A percentile compares a stretch with the other conserved stretches of the same genome.
Conservation (phyloP, 2,113 vertebrate genomes). For the Oreochromis aureus region DNA sequence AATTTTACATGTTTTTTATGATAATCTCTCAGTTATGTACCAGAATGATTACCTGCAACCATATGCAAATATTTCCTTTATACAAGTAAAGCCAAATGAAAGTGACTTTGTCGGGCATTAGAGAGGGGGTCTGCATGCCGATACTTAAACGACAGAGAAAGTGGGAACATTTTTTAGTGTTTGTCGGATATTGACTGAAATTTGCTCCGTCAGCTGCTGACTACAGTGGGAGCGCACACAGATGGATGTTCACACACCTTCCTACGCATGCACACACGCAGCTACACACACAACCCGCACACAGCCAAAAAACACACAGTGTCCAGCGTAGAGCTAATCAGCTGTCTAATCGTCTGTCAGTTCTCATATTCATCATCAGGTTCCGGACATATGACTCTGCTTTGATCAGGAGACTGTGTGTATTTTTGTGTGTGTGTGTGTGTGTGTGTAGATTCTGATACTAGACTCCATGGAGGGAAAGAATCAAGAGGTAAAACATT, state of each 20-base stretch:
- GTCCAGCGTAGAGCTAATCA: conserved; percentile 41
- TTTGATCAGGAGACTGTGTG: conserved; percentile 34
- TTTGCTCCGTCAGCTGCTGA: conserved; percentile 24
- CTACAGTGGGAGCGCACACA: conserved; percentile 8
- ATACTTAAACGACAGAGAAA: background rate
- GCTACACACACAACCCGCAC: background rate
- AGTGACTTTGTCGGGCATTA: background rate
- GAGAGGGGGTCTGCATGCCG: background rate
- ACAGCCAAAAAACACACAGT: background rate
- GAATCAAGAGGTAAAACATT: background rate
- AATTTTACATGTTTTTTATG: background rate
- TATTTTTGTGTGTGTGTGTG: background rate
- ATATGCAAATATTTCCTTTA: background rate
- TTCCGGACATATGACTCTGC: conserved; percentile 25
- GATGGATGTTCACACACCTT: conserved; percentile 21
- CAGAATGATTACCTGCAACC: background rate
- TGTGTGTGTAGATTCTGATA: background rate
- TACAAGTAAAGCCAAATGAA: background rate
- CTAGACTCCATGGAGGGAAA: background rate
- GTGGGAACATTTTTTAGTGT: background rate
- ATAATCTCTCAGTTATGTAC: background rate
- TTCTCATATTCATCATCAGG: conserved; percentile 31
- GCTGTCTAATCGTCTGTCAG: conserved; percentile 54
- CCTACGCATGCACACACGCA: background rate
- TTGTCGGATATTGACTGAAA: conserved; percentile 1